A percentile compares a stretch with the other conserved stretches of the same genome.
Conservation (phyloP, 2,797 vertebrate genomes). For the Tokudaia muenninki region DNA sequence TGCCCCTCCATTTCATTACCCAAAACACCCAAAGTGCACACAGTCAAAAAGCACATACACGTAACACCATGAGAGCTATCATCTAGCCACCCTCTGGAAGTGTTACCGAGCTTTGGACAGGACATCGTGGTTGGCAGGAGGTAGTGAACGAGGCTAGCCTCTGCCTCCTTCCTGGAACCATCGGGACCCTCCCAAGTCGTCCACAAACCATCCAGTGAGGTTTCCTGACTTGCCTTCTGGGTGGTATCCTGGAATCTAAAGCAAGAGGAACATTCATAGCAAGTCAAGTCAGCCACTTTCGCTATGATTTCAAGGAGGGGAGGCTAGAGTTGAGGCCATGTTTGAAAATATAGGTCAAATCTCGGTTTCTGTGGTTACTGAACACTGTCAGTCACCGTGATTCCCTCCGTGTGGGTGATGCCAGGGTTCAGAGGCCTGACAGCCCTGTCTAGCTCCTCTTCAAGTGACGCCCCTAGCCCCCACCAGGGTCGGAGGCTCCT, state of each 20-base stretch:
- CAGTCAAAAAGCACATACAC: neutral
- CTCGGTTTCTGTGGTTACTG: constrained; percentile 81
- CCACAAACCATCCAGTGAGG: neutral
- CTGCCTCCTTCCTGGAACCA: neutral
- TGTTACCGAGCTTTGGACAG: rapidly evolving
- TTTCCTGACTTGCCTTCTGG: constrained; percentile 26
- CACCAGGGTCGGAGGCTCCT: neutral
- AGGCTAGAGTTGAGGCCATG: constrained; percentile 55
- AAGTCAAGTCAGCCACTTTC: constrained; percentile 31
- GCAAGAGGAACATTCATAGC: neutral
- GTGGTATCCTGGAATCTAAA: constrained; percentile 33
- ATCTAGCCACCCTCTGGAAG: neutral
- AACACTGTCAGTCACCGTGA: constrained; percentile 54
- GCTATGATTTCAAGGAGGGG: constrained; percentile 65
- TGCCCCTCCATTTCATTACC: neutral
- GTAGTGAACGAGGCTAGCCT: neutral
- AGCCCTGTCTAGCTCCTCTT: neutral
- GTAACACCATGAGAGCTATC: neutral
- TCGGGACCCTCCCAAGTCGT: neutral
- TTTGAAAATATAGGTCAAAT: constrained; percentile 81
- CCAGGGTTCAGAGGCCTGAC: constrained; percentile 57
- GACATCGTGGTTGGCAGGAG: neutral
- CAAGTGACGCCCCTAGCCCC: neutral
- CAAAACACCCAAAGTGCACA: neutral
- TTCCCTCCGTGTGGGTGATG: constrained; percentile 56